Evolutionary conservation across 1,140 invertebrate genomes (phyloP), one percentile per base, ranked within the genome.

Genomic region (Meloidogyne chitwoodi): DNA sequence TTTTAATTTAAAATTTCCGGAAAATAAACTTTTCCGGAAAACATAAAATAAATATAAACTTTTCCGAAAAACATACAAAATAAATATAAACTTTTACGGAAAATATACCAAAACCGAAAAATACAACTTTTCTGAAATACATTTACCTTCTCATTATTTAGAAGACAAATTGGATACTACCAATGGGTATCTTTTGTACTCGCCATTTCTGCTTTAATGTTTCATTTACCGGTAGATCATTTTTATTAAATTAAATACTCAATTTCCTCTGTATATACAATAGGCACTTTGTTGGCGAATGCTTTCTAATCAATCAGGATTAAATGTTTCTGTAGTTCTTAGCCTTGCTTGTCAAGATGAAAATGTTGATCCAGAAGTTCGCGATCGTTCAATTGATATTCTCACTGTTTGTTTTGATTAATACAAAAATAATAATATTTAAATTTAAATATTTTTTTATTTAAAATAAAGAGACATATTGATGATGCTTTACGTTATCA

Each of bases 201-300:
- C 8, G 83, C 89, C 8, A 80, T 90, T 8, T 88, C 90, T 75
- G 89, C 89, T 0, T 81, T 90, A 6, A 82, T 90, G 79, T 90
- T 90, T 80, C 89, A 90, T 79, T 65, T 90, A 71, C 90, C 90
- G 4, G 67, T 68, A 22, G 26, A 24, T 24, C 2, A 11, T 10
- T n/a, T 34, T n/a, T n/a, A n/a, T n/a, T 27, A n/a, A 4, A 11
- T 19, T 6, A 67, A 29, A 5, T n/a, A 14, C 1, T 24, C 22
- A 67, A 8, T 16, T 67, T 31, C 38, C 4, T 5, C 24, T 22
- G 14, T 27, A n/a, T n/a, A 8, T n/a, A 8, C 10, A 24, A 44
- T 29, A 68, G 67, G 88, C 89, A 56, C 88, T 90, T 16, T 82
- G 90, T n/a, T 90, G 90, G 90, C 77, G 89, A 34, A 87, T 89